Evolutionary conservation across 2,797 vertebrate genomes (phyloP).

Genomic region (Sitta carolinensis): DNA sequence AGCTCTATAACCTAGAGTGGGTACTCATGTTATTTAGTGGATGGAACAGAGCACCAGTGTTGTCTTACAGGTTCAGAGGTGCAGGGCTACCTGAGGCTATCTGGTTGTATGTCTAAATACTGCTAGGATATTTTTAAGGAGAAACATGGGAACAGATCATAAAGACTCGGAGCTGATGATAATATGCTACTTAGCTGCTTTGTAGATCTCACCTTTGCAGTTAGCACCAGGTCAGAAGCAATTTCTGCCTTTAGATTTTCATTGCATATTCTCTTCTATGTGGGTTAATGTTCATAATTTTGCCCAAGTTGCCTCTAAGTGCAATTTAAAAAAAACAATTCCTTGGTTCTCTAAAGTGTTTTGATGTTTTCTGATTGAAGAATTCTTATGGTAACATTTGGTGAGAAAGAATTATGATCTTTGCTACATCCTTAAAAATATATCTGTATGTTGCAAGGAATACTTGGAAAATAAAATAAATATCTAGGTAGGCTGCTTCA

Average conservation of each 20-base stretch:
- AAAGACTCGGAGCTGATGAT: neutral
- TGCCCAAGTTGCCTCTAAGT: neutral
- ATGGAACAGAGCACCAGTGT: no score
- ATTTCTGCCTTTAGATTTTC: neutral
- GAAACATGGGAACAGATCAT: neutral
- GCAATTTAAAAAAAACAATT: neutral
- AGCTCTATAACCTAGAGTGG: neutral
- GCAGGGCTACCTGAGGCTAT: neutral
- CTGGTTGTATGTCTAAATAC: neutral
- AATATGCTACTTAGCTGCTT: neutral
- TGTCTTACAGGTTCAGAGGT: neutral
- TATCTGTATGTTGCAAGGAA: neutral
- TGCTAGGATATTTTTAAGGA: neutral
- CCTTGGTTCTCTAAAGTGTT: neutral
- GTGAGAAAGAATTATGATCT: neutral
- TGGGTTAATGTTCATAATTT: neutral
- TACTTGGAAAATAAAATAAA: neutral
- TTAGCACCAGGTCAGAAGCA: rapidly evolving
- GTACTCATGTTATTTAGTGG: neutral
- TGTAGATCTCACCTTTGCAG: neutral
- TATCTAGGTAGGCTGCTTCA: neutral
- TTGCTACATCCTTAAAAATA: neutral
- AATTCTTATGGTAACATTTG: neutral
- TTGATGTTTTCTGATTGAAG: neutral
- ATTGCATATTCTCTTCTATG: neutral